Base-by-base conservation (phyloP, 1,140 invertebrate genomes). In the Musca domestica region DNA sequence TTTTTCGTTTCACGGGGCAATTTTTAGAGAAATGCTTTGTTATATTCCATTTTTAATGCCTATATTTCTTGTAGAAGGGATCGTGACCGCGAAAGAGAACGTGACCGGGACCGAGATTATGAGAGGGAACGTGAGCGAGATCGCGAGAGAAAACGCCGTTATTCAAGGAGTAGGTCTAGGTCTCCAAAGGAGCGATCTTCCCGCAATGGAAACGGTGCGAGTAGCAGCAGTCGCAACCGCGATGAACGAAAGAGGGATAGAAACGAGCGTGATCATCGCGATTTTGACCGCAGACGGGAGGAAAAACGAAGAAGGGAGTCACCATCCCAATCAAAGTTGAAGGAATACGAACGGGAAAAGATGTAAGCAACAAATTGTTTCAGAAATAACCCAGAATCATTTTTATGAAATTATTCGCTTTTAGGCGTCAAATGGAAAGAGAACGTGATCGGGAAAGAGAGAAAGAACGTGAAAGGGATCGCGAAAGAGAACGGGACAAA, bases 141-240 rank as follows among this genome's bases (percentile, higher is more conserved):
- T 3, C 66, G 66, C 51, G 87, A 89, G 71, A 83, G 88, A 30
- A 85, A 87, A 2, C 81, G 88, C 17, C 89, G 88, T 9, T 83
- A 88, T 66, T 69, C 64, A 47, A 66, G 64, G 41, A 90, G 88
- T 71, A 83, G 87, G 70, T 88, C 88, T 19, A 83, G 87, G 46
- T 77, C 69, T 52, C 83, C 6, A 83, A 85, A 61, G 77, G 82
- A 71, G 78, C 82, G 41, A 83, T 82, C 67, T 76, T 82, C 64
- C 82, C 83, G 69, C 77, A 85, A 69, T 85, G 87, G 14, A 82
- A 85, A 66, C 84, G 86, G 15, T 85, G 87, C 12, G 82, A 85
- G 66, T 85, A 86, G 15, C 77, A 81, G 14, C 81, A 84, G 68
- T 51, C 69, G 30, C 72, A 83, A 69, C 81, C 82, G 66, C 73